phyloP scores from a whole-genome alignment of 2,113 vertebrate species.

The Vulpes ferrilata region DNA sequence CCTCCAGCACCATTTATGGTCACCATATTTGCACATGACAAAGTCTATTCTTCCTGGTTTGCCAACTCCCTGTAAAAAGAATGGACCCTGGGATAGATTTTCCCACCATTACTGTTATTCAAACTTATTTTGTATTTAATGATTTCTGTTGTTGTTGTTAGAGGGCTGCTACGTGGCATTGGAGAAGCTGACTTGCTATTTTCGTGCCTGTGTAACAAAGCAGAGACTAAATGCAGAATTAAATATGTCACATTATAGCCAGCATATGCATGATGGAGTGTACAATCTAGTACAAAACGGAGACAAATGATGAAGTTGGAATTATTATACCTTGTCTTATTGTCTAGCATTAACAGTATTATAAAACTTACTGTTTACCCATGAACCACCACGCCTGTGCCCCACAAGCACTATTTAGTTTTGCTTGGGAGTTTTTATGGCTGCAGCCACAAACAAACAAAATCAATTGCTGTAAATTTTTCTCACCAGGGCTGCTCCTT shows the following conservation, averaged over 20 bases:
- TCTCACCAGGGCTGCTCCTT: conserved; percentile 84
- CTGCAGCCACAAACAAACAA: conserved; percentile 81
- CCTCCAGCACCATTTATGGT: conserved; percentile 91
- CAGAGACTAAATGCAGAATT: conserved; percentile 81
- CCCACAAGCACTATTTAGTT: conserved; percentile 70
- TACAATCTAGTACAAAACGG: conserved; percentile 54
- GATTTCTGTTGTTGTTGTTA: conserved; percentile 64
- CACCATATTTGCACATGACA: conserved; percentile 92
- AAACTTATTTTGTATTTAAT: conserved; percentile 84
- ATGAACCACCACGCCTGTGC: conserved; percentile 56
- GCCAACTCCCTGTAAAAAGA: conserved; percentile 86
- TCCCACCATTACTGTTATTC: conserved; percentile 90
- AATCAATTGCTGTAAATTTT: conserved; percentile 85
- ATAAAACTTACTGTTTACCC: conserved; percentile 66
- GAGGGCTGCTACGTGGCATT: conserved; percentile 70
- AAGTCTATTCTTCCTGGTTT: conserved; percentile 90
- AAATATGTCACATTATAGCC: conserved; percentile 81
- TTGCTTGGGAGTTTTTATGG: conserved; percentile 81
- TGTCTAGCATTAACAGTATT: conserved; percentile 27
- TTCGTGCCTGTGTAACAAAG: conserved; percentile 77
- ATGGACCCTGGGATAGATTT: conserved; percentile 86
- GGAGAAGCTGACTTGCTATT: conserved; percentile 83
- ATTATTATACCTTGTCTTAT: conserved; percentile 55
- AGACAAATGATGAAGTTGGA: conserved; percentile 70
- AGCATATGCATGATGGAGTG: conserved; percentile 71